These are phyloP conservation scores for Hypsopygia costalis DNA, from an alignment of 2,888 invertebrate genomes.

Conservation along the genomic window DNA sequence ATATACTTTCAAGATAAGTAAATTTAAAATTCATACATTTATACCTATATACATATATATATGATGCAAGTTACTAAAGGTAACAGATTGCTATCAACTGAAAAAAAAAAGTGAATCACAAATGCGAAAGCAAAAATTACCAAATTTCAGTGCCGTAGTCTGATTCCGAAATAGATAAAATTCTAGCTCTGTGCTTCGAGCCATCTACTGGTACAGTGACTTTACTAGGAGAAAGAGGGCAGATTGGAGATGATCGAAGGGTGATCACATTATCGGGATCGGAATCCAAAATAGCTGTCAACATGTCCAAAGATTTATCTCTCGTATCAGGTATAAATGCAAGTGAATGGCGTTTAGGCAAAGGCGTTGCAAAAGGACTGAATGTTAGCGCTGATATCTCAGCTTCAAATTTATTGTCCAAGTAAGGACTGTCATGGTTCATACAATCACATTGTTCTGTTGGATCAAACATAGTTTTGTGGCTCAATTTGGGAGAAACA, in stretches of 20 bases:
- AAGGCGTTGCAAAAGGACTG: slow-evolving; percentile 66
- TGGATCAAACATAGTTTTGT: slow-evolving; percentile 47
- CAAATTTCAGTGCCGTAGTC: slow-evolving; percentile 88
- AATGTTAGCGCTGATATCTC: slow-evolving; percentile 63
- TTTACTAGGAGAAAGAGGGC: slow-evolving; percentile 76
- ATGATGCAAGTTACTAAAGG: slow-evolving; percentile 9
- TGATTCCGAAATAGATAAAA: slow-evolving; percentile 81
- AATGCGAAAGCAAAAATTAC: slow-evolving; percentile 58
- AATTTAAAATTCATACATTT: neutral
- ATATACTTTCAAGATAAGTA: neutral
- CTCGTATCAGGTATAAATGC: slow-evolving; percentile 58
- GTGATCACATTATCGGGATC: slow-evolving; percentile 67
- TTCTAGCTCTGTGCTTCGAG: slow-evolving; percentile 82
- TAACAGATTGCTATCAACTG: slow-evolving; percentile 20
- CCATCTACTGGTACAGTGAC: slow-evolving; percentile 83
- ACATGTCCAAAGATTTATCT: slow-evolving; percentile 62
- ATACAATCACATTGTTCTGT: slow-evolving; percentile 54
- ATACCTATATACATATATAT: neutral
- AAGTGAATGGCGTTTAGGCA: slow-evolving; percentile 63
- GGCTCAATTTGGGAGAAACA: slow-evolving; percentile 79
- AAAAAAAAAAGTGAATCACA: slow-evolving; percentile 17
- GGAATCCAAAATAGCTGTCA: slow-evolving; percentile 71
- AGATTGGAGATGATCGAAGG: slow-evolving; percentile 67
- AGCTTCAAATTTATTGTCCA: slow-evolving; percentile 55
- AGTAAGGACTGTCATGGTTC: slow-evolving; percentile 39